Conservation (phyloP, 2,113 vertebrate species). For the Parotia lawesii region DNA sequence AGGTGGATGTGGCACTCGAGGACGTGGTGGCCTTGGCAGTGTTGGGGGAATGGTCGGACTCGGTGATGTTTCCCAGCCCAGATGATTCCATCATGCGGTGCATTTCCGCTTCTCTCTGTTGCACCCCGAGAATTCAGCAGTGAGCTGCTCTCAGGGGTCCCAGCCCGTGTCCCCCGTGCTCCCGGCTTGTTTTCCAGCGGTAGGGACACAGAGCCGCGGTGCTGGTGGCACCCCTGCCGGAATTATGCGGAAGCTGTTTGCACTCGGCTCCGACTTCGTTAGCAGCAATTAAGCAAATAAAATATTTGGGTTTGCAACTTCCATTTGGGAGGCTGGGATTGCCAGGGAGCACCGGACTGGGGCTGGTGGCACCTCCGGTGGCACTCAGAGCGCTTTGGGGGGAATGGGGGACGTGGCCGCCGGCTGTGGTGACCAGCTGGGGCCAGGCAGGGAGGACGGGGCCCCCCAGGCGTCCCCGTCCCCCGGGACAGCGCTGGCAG, state of each 20-base stretch:
- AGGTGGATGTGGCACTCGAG: background rate
- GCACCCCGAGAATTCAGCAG: rapidly evolving
- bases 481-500: background rate
- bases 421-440: background rate
- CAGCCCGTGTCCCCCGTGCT: background rate
- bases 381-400: rapidly evolving
- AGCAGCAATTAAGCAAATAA: background rate
- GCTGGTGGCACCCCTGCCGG: background rate
- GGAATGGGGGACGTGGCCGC: background rate
- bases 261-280: background rate
- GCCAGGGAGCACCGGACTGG: rapidly evolving
- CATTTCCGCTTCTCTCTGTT: rapidly evolving
- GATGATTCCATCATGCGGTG: background rate
- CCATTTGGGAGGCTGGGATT: background rate
- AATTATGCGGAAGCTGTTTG: background rate
- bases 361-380: background rate
- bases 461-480: background rate
- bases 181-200: rapidly evolving
- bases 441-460: background rate
- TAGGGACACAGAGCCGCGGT: background rate
- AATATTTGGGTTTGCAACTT: background rate
- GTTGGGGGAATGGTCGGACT: background rate
- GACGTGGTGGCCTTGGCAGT: background rate
- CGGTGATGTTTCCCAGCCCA: background rate
- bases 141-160: background rate